Conservation (phyloP, 2,797 vertebrate genomes). For the Pygocentrus nattereri region DNA sequence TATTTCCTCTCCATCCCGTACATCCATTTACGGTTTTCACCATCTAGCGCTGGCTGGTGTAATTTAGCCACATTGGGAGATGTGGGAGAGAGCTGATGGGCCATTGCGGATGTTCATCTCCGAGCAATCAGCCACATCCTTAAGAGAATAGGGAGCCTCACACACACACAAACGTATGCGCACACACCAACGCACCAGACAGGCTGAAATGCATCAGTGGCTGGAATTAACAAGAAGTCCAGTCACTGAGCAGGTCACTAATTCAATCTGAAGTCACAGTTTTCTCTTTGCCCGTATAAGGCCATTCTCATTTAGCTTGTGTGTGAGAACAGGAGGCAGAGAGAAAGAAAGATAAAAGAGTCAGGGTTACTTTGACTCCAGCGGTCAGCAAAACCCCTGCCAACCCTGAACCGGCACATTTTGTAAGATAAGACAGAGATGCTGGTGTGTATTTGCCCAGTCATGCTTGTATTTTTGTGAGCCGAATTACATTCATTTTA, state of each 20-base stretch:
- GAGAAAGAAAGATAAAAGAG: slow-evolving; percentile 26
- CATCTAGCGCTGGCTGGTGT: slow-evolving; percentile 16
- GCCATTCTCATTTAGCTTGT: slow-evolving; percentile 54
- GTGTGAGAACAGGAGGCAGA: slow-evolving; percentile 26
- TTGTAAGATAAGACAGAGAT: not conserved
- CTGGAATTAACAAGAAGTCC: slow-evolving; percentile 77
- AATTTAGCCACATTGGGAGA: slow-evolving; percentile 20
- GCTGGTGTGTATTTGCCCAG: not conserved
- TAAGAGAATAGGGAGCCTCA: slow-evolving; percentile 64
- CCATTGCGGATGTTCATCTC: slow-evolving; percentile 42
- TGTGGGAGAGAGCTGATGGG: slow-evolving; percentile 42
- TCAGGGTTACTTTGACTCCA: slow-evolving; percentile 31
- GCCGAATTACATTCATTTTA: too few relatives aligned
- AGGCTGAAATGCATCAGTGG: slow-evolving; percentile 77
- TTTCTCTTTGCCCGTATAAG: slow-evolving; percentile 66
- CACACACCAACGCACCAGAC: slow-evolving; percentile 43
- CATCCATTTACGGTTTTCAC: slow-evolving; percentile 31
- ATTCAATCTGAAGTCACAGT: slow-evolving; percentile 66
- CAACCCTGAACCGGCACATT: slow-evolving; percentile 10
- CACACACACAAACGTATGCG: slow-evolving; percentile 20
- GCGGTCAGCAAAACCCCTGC: slow-evolving; percentile 21
- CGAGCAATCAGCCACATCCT: slow-evolving; percentile 59
- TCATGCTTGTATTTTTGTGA: too few relatives aligned
- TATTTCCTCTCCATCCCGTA: not conserved
- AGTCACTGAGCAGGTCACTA: slow-evolving; percentile 72